phyloP scores from a whole-genome alignment of 1,140 invertebrate species.

The Zaprionus kolodkinae region DNA sequence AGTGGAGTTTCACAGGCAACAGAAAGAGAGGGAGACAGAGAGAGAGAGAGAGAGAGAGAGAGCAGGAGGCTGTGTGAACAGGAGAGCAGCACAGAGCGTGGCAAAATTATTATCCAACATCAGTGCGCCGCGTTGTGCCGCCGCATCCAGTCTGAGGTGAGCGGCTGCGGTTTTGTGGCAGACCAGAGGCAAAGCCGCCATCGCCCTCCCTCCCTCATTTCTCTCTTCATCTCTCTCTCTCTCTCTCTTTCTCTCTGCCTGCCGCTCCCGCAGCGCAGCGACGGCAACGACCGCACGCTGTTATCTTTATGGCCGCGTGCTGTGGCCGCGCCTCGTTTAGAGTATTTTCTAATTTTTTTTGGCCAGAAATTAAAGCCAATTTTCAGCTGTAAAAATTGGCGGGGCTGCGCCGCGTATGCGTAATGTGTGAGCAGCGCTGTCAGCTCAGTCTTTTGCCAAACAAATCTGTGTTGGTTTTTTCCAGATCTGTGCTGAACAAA shows the following conservation, averaged over 20 bases:
- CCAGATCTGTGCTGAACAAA: too few relatives aligned
- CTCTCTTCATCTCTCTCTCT: neutral
- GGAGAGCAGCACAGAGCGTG: neutral
- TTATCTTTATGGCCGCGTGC: conserved; percentile 48
- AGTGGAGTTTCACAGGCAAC: neutral
- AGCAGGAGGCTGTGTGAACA: neutral
- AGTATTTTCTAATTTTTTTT: conserved; percentile 42
- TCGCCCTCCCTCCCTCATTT: neutral
- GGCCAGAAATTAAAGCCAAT: conserved; percentile 39
- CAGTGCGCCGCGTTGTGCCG: conserved; percentile 29
- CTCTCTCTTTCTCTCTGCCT: neutral
- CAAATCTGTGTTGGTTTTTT: too few relatives aligned
- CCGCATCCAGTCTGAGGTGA: conserved; percentile 47
- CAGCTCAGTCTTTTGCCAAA: neutral
- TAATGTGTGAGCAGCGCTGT: neutral
- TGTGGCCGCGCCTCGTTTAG: conserved; percentile 31
- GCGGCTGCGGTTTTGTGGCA: conserved; percentile 51
- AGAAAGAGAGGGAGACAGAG: neutral
- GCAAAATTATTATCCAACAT: conserved; percentile 57
- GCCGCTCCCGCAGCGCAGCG: neutral
- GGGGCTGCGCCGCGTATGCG: neutral
- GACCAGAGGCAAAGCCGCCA: neutral
- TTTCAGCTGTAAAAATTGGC: neutral
- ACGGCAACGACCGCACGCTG: conserved; percentile 25
- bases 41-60: neutral